A percentile compares a stretch with the other conserved stretches of the same genome.
These are phyloP conservation scores for Pasiphila rectangulata DNA, from an alignment of 2,888 invertebrate species.

Conservation along the genomic window DNA sequence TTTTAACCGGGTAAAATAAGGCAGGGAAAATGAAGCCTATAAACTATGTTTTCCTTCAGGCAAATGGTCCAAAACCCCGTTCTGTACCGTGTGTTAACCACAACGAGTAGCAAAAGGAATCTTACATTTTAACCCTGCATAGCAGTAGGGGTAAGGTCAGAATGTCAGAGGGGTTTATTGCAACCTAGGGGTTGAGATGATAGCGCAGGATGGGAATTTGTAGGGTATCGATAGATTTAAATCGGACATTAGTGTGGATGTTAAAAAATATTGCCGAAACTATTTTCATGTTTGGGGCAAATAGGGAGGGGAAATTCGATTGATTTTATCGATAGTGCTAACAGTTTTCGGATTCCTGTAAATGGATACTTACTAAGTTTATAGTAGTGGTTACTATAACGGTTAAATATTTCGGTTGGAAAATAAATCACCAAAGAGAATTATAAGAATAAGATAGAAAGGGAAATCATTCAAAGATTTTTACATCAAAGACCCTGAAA, in stretches of 20 bases:
- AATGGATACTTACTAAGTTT: too few relatives aligned
- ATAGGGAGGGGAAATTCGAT: not conserved
- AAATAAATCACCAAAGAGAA: too few relatives aligned
- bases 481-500: not conserved
- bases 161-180: constrained; percentile 34
- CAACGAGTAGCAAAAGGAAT: constrained; percentile 25
- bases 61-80: too few relatives aligned
- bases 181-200: constrained; percentile 31
- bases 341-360: too few relatives aligned
- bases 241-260: constrained; percentile 15
- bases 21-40: too few relatives aligned
- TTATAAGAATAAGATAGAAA: too few relatives aligned
- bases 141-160: constrained; percentile 31
- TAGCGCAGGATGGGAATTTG: constrained; percentile 12
- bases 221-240: constrained; percentile 24
- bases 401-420: too few relatives aligned
- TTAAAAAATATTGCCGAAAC: constrained; percentile 20
- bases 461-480: not conserved
- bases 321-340: constrained; percentile 7
- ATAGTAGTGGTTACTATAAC: too few relatives aligned
- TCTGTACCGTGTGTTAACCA: not conserved
- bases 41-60: too few relatives aligned
- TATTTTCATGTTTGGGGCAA: constrained; percentile 3
- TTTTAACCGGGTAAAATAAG: too few relatives aligned
- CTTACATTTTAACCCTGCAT: constrained; percentile 33